Evolutionary conservation across 2,888 invertebrate species (phyloP).

Genomic region (Temnothorax ravouxi): DNA sequence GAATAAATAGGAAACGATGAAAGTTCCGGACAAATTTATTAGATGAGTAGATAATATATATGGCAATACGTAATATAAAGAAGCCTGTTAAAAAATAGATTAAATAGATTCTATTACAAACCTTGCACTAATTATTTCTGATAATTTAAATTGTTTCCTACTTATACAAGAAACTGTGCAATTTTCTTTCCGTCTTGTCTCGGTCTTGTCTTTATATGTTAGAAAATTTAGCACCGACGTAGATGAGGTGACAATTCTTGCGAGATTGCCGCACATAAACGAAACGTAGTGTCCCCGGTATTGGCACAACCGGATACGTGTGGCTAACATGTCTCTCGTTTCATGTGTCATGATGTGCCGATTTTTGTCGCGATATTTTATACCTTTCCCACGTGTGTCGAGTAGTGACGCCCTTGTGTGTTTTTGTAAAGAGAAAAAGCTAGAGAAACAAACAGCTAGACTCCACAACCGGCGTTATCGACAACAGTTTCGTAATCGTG

Average conservation of each 20-base stretch:
- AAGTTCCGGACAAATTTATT: neutral
- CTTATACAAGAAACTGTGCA: neutral
- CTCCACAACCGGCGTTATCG: slow-evolving; percentile 52
- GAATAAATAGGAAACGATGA: slow-evolving; percentile 21
- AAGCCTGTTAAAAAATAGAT: neutral
- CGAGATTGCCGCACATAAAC: neutral
- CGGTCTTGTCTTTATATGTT: neutral
- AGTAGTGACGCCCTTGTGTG: slow-evolving; percentile 71
- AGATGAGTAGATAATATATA: no score
- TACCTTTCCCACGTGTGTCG: slow-evolving; percentile 87
- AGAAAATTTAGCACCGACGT: neutral
- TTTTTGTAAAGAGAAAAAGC: slow-evolving; percentile 51
- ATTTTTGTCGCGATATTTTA: slow-evolving; percentile 76
- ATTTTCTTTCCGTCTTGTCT: neutral
- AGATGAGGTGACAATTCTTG: neutral
- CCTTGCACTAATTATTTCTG: neutral
- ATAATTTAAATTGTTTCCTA: slow-evolving; percentile 8
- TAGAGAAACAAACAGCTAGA: slow-evolving; percentile 66
- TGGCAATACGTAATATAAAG: neutral
- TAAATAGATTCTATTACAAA: neutral
- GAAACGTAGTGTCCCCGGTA: slow-evolving; percentile 22
- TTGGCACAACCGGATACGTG: slow-evolving; percentile 27
- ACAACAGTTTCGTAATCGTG: slow-evolving; percentile 56
- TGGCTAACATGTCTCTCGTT: slow-evolving; percentile 31
- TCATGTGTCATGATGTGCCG: slow-evolving; percentile 41